A percentile compares a stretch with the other conserved stretches of the same genome.
Evolutionary conservation across 2,888 invertebrate genomes (phyloP).

Genomic region (Drosophila nigricruria): DNA sequence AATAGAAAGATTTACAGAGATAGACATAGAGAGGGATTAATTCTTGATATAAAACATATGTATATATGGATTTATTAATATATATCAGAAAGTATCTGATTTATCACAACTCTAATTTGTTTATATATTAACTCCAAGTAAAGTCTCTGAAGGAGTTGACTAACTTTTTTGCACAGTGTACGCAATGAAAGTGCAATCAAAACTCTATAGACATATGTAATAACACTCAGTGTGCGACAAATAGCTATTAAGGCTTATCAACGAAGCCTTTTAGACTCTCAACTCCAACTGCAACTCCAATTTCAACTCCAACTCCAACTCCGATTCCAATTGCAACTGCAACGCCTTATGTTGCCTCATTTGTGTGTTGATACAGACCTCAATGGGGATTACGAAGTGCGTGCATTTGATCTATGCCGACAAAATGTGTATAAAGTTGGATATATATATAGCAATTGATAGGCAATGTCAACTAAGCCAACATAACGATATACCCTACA

Average conservation of each 20-base stretch:
- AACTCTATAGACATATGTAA: slow-evolving; percentile 26
- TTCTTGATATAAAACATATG: too few relatives aligned
- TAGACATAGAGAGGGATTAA: too few relatives aligned
- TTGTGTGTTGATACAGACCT: slow-evolving; percentile 80
- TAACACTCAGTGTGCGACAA: slow-evolving; percentile 30
- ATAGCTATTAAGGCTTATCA: slow-evolving; percentile 74
- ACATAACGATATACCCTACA: background rate
- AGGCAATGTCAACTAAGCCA: slow-evolving; percentile 66
- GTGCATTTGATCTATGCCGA: slow-evolving; percentile 70
- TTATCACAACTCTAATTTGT: background rate
- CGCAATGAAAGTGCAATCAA: slow-evolving; percentile 1
- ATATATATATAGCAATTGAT: slow-evolving; percentile 30
- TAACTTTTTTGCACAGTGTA: slow-evolving; percentile 5
- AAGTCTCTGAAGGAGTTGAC: too few relatives aligned
- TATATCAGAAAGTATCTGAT: too few relatives aligned
- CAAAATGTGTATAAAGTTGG: background rate
- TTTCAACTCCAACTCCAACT: slow-evolving; percentile 32
- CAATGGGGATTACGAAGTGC: slow-evolving; percentile 84
- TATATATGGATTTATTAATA: too few relatives aligned
- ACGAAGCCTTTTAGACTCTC: slow-evolving; percentile 52
- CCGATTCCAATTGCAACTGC: slow-evolving; percentile 23
- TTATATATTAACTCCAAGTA: background rate
- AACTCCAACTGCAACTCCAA: slow-evolving; percentile 34
- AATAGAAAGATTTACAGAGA: background rate
- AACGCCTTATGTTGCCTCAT: slow-evolving; percentile 9